Evolutionary conservation across 2,113 vertebrate species (phyloP).

Genomic region (Cyprinodon brontotheroides): DNA sequence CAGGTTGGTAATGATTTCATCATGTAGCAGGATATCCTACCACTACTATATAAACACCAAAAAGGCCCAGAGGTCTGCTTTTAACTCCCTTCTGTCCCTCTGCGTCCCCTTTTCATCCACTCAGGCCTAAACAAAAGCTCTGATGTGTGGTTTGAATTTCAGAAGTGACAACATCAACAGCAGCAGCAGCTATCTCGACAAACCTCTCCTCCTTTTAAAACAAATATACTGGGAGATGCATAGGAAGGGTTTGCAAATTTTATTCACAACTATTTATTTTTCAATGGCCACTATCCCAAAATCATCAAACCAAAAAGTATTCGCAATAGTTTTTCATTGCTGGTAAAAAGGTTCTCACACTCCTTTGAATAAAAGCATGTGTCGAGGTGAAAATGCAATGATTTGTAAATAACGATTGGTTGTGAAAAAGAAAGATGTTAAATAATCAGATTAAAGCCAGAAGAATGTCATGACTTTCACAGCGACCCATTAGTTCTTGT

Average conservation of each 20-base stretch:
- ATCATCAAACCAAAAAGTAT: background rate
- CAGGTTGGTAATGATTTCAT: conserved; percentile 55
- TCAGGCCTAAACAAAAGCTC: background rate
- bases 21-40: conserved; percentile 71
- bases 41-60: conserved; percentile 57
- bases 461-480: background rate
- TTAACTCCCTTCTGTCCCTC: conserved; percentile 33
- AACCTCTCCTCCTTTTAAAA: background rate
- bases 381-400: background rate
- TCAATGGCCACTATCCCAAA: background rate
- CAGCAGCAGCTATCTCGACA: background rate
- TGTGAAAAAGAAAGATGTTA: background rate
- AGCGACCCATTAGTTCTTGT: background rate
- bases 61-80: conserved; percentile 39
- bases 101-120: conserved; percentile 1
- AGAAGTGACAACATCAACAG: conserved; percentile 4
- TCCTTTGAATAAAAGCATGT: background rate
- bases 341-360: background rate
- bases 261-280: background rate
- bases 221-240: background rate
- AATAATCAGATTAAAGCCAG: background rate
- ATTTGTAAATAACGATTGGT: background rate
- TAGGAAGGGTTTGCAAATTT: background rate
- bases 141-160: conserved; percentile 10
- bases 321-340: background rate